Conservation (phyloP, 64 coral and sea anemone species). For the Montipora capricornis region DNA sequence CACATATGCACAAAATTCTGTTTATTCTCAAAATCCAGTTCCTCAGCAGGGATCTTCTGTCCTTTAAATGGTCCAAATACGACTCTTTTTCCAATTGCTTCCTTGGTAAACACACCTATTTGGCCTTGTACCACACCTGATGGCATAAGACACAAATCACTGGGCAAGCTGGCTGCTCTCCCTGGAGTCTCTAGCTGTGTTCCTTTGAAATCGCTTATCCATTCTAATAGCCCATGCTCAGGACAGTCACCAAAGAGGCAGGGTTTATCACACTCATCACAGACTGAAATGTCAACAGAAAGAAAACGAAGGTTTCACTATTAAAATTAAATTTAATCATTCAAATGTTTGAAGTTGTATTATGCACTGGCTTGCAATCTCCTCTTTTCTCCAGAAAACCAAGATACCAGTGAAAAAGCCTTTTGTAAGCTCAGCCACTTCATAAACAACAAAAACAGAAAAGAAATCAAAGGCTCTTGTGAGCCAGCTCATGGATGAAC, state of each 20-base stretch:
- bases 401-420: too few species aligned
- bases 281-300: conserved; percentile 13
- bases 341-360: too few species aligned
- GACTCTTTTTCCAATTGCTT: conserved; percentile 50
- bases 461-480: too few species aligned
- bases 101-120: conserved; percentile 72
- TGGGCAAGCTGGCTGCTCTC: conserved; percentile 23
- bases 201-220: conserved; percentile 6
- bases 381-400: too few species aligned
- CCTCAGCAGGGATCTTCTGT: background rate
- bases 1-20: conserved; percentile 35
- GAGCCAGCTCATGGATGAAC: too few species aligned
- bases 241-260: conserved; percentile 58
- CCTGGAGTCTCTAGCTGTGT: background rate
- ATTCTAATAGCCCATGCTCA: conserved; percentile 67
- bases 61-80: conserved; percentile 77
- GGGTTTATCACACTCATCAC: conserved; percentile 55
- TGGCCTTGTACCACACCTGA: conserved; percentile 20
- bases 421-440: too few species aligned
- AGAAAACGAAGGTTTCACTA: background rate
- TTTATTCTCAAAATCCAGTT: background rate
- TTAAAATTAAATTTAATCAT: too few species aligned
- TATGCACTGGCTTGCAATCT: too few species aligned
- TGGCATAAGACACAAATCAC: conserved; percentile 36
- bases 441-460: too few species aligned